Base-by-base conservation (phyloP, 1,140 invertebrate genomes). In the Caenorhabditis elegans region DNA sequence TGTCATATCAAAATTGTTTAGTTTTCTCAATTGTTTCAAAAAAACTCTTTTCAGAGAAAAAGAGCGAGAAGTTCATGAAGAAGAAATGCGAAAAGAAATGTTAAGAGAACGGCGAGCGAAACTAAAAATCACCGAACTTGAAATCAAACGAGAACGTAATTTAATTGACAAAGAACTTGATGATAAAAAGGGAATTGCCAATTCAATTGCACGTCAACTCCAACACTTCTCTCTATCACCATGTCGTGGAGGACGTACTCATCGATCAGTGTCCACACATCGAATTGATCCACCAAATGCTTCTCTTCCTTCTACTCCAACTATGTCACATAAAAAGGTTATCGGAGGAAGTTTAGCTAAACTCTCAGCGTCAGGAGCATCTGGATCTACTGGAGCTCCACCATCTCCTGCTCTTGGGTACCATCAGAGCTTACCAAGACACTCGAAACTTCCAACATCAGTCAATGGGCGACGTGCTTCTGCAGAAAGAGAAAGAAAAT, bases 221-320 rank as follows among this genome's bases (percentile, higher is more conserved):
- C 76, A 77, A 31, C 48, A 51, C 49, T 78, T 51, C 26, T 39
- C 34, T 15, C 17, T 51, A n/a, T 78, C 48, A 24, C 49, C 48
- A 19, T 51, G 47, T 78, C 77, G 49, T 34, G 47, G 43, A 39
- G 46, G 46, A 22, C 28, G 48, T 13, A 36, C 46, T 26, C 75
- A 48, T 47, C 43, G 47, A 77, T 49, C 75, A 49, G 47, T 48
- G 75, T 77, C 75, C 28, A 48, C 75, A 1, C 75, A 77, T 49
- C 43, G 43, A 19, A 36, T 34, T 26, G 36, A 47, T 26, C 43
- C 75, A 19, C 60, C 60, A 15, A 51, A 75, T 46, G 80, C 77
- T 39, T 82, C 80, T 28, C 65, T 82, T 53, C 80, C 80, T 11
- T 51, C 80, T 8, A 82, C 80, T 6, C 80, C 80, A 3, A 82